Percentiles rank a stretch among this genome's conserved stretches.
Conservation (phyloP, 2,888 invertebrate genomes). For the Lepidocyrtoides sp. region DNA sequence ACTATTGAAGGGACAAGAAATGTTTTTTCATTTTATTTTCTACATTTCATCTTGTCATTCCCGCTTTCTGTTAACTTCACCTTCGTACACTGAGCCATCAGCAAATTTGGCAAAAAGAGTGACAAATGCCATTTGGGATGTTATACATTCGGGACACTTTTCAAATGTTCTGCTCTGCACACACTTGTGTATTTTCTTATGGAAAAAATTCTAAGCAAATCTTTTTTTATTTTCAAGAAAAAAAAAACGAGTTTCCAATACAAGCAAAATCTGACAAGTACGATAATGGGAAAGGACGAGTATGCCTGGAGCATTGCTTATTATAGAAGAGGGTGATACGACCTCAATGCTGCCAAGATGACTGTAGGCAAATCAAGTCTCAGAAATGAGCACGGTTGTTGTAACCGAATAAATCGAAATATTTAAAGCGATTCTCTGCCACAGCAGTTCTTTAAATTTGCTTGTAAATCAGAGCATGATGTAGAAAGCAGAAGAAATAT, state of each 20-base stretch:
- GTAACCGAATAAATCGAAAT: too few relatives aligned
- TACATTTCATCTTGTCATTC: constrained; percentile 11
- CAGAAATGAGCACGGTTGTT: neutral
- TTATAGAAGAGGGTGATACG: too few relatives aligned
- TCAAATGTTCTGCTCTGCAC: neutral
- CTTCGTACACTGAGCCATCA: neutral
- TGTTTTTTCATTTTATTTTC: neutral
- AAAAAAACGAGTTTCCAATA: too few relatives aligned
- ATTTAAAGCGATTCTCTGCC: neutral
- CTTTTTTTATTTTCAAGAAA: too few relatives aligned
- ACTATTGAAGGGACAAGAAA: neutral
- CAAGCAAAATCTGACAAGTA: too few relatives aligned
- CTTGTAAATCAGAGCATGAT: too few relatives aligned
- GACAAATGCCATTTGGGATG: neutral
- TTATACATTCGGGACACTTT: neutral
- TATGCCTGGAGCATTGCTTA: too few relatives aligned
- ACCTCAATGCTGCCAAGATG: too few relatives aligned
- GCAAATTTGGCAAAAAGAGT: constrained; percentile 8
- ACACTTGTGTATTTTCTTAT: too few relatives aligned
- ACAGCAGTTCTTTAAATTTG: neutral
- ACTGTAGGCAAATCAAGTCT: neutral
- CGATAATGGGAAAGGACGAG: too few relatives aligned
- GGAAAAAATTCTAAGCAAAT: too few relatives aligned
- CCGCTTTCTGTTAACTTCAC: neutral
- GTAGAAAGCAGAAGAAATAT: too few relatives aligned